These are phyloP conservation scores for Collichthys lucidus DNA, from an alignment of 2,113 vertebrate genomes.

Conservation along the genomic window DNA sequence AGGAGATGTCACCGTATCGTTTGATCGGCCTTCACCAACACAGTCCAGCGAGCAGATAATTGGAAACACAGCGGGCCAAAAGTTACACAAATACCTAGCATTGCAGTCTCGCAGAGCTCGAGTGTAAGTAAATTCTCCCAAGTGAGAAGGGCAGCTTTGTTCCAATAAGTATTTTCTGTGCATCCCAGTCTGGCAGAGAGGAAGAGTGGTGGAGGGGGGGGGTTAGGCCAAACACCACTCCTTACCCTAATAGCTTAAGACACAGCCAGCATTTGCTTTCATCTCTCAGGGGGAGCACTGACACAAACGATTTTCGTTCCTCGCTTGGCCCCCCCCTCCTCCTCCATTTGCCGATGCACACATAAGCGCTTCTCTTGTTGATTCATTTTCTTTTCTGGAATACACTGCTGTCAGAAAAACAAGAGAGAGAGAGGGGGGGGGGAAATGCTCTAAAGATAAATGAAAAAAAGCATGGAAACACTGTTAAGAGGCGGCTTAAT, in stretches of 20 bases:
- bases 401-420: constrained; percentile 1
- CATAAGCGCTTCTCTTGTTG: constrained; percentile 23
- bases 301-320: constrained; percentile 82
- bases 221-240: constrained; percentile 39
- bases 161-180: constrained; percentile 49
- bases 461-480: background rate
- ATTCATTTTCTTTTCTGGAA: constrained; percentile 10
- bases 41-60: constrained; percentile 34
- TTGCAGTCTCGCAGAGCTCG: constrained; percentile 14
- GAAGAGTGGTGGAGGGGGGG: background rate
- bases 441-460: background rate
- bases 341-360: constrained; percentile 5
- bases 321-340: constrained; percentile 7
- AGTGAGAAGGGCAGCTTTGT: constrained; percentile 52
- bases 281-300: constrained; percentile 81
- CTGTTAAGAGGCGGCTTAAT: background rate
- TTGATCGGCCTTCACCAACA: background rate
- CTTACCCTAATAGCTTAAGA: constrained; percentile 80
- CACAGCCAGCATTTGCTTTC: constrained; percentile 83
- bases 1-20: constrained; percentile 27
- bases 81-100: constrained; percentile 34
- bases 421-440: background rate
- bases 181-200: constrained; percentile 43
- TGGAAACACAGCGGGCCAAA: constrained; percentile 39
- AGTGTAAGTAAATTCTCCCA: constrained; percentile 55